A percentile compares a stretch with the other conserved stretches of the same genome.
Evolutionary conservation across 2,888 invertebrate genomes (phyloP).

Genomic region (Sarcophaga subvicina): DNA sequence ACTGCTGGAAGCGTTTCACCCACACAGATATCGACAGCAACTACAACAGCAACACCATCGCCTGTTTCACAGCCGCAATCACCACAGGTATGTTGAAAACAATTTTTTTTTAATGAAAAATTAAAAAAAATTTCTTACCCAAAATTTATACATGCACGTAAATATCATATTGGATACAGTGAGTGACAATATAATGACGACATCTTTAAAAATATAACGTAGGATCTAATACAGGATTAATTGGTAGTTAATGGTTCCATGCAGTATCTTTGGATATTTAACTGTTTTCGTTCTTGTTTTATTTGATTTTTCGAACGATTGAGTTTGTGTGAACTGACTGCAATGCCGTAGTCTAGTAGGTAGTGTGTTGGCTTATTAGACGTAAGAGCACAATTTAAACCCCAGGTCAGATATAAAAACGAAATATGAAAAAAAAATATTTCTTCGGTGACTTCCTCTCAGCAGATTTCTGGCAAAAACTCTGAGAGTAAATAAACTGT

Average conservation of each 20-base stretch:
- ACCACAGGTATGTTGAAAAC: conserved; percentile 62
- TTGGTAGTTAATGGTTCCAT: neutral
- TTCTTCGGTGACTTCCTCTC: no score
- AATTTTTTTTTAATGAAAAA: neutral
- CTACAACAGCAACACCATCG: conserved; percentile 62
- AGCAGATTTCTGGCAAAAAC: no score
- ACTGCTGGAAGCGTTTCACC: neutral
- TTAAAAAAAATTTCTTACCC: neutral
- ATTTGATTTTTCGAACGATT: no score
- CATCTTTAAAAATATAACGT: neutral
- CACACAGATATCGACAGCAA: conserved; percentile 58
- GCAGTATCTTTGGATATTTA: no score
- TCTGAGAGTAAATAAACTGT: no score
- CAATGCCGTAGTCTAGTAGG: no score
- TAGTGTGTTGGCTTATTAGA: no score
- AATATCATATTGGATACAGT: conserved; percentile 7
- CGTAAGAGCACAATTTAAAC: no score
- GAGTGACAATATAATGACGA: conserved; percentile 29
- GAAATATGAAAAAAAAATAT: no score
- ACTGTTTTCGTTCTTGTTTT: no score
- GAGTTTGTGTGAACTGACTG: no score
- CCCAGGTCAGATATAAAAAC: no score
- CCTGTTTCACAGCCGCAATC: conserved; percentile 65
- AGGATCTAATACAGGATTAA: neutral
- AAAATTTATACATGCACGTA: neutral